A percentile compares a stretch with the other conserved stretches of the same genome.
These are phyloP conservation scores for Gobius niger DNA, from an alignment of 2,113 vertebrate species.

Conservation along the genomic window DNA sequence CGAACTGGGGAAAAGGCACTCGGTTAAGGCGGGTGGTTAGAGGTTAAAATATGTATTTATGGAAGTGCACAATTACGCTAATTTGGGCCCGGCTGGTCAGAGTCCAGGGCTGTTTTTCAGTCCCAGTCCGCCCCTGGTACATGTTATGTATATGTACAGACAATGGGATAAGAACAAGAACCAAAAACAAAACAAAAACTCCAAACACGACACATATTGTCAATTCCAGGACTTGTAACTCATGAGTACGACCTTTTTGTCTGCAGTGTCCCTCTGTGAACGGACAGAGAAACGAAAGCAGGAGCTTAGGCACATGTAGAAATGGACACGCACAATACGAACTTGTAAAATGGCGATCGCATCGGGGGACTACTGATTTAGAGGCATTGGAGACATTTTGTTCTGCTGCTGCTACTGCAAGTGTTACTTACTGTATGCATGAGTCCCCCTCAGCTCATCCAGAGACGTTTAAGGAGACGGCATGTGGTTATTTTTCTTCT, in stretches of 20 bases:
- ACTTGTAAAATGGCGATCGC: not conserved
- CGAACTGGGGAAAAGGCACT: too few species aligned
- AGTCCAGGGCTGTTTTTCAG: too few species aligned
- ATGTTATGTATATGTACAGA: too few species aligned
- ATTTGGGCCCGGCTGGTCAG: too few species aligned
- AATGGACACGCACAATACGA: slow-evolving; percentile 28
- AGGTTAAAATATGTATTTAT: too few species aligned
- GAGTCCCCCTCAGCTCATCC: slow-evolving; percentile 58
- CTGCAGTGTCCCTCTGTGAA: not conserved
- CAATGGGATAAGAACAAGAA: too few species aligned
- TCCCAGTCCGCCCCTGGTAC: too few species aligned
- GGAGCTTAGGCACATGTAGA: slow-evolving; percentile 45
- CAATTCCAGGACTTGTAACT: too few species aligned
- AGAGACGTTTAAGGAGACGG: slow-evolving; percentile 48
- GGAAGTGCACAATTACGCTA: too few species aligned
- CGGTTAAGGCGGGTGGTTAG: too few species aligned
- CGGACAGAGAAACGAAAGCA: slow-evolving; percentile 21
- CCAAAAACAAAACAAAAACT: too few species aligned
- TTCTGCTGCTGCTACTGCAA: slow-evolving; percentile 74
- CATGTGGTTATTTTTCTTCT: slow-evolving; percentile 55
- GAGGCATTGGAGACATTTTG: slow-evolving; percentile 32
- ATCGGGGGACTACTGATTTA: slow-evolving; percentile 25
- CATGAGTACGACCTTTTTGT: not conserved
- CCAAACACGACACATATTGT: too few species aligned
- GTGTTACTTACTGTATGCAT: slow-evolving; percentile 78